Base-by-base conservation (phyloP, 2,888 invertebrate species). In the Acronicta psi region DNA sequence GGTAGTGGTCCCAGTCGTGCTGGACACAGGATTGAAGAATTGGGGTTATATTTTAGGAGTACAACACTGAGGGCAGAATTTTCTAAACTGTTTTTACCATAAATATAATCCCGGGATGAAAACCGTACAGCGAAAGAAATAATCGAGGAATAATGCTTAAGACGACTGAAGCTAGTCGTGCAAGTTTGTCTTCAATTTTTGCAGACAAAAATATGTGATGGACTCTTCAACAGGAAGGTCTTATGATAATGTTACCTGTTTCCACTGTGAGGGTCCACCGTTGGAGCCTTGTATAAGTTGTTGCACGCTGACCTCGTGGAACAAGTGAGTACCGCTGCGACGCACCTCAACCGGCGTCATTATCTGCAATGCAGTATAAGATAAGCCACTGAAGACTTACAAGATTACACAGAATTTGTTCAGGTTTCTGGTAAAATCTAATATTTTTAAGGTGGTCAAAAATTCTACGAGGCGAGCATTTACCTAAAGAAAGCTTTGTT, bases 1-100 rank as follows among this genome's bases (percentile, higher is more conserved):
- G 74, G 77, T 96, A 96, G 43, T 83, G 86, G 18, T 94, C 90
- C 96, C 96, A 96, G 75, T 96, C 94, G 86, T 96, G 95, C 96
- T 96, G 84, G 0, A 54, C 6, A 34, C 6, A 34, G n/a, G 34
- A 34, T 25, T 25, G 10, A 25, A 25, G 25, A 7, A 25, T 25
- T 25, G 25, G 9, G 25, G 25, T 9, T 25, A 25, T 25, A 25
- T 25, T 7, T 9, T 25, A 9, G 5, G 5, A 23, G 1, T 6
- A 7, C 6, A 23, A 23, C 23, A 23, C 23, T 23, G 23, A 1
- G 5, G 6, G 4, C 23, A 2, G 4, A 23, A 23, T 23, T 1
- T 6, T n/a, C n/a, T n/a, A n/a, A n/a, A n/a, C n/a, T n/a, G n/a
- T n/a, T n/a, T n/a, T n/a, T n/a, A n/a, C n/a, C n/a, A n/a, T n/a